Evolutionary conservation across 2,888 invertebrate genomes (phyloP), one percentile per base, ranked within the genome.

Genomic region (Coronaproctus castanopsis): DNA sequence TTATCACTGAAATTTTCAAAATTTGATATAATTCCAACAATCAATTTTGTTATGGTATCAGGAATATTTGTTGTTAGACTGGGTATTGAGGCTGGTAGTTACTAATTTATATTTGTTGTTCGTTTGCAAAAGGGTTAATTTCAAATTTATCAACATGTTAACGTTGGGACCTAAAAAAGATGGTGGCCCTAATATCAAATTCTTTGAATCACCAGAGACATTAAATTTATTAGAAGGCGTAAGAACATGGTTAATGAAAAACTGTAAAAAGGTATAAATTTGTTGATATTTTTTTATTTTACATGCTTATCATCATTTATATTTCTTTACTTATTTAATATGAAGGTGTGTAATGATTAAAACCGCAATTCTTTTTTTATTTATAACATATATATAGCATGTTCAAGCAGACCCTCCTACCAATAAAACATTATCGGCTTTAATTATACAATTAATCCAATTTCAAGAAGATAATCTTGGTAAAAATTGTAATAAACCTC

Each of bases 381-480:
- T 50, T 22, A 49, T 50, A 1, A 5, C 1, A 21, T 36, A 62
- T 66, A 78, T 80, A 52, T 73, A 92, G 90, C 85, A 88, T 76
- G 81, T 88, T 49, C 88, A 90, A 74, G 83, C 90, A 55, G 96
- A 97, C 71, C 91, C 93, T 61, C 88, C 93, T 20, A 95, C 91
- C 23, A 93, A 90, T 71, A 96, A 96, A 72, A 85, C 84, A 57
- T 74, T 97, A 68, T 81, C 91, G 1, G 81, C 83, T 66, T 77
- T 95, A 58, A 80, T 90, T 2, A 78, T 90, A 62, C 92, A 93
- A 71, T 79, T 96, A 65, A 79, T 96, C 64, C 93, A 93, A 73
- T 96, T 95, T 73, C 95, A 96, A 75, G 96, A 97, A 71, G 92
- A 92, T 65, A 88, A 87, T 72, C 79, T 95, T 69, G 95, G 95